A percentile compares a stretch with the other conserved stretches of the same genome.
Conservation (phyloP, 1,140 invertebrate species). For the Parapsyche elsis region DNA sequence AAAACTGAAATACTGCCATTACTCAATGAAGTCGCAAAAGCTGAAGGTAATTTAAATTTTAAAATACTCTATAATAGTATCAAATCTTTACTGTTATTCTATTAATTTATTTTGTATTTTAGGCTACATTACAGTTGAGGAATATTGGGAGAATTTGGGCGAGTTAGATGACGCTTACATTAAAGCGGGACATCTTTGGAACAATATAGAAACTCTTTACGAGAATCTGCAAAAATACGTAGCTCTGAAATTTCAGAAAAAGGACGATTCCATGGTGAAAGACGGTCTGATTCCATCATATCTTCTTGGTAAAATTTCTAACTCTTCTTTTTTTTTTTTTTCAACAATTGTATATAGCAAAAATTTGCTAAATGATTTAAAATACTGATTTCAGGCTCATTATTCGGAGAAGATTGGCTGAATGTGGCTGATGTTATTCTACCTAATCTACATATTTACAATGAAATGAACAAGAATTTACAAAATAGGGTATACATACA, state of each 20-base stretch:
- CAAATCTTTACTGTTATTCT: background rate
- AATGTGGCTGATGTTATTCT: slow-evolving; percentile 68
- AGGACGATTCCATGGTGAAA: slow-evolving; percentile 60
- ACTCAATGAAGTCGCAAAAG: slow-evolving; percentile 67
- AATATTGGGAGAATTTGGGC: slow-evolving; percentile 72
- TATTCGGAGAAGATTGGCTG: slow-evolving; percentile 72
- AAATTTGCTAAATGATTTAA: background rate
- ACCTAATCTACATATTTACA: slow-evolving; percentile 68
- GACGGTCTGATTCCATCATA: slow-evolving; percentile 67
- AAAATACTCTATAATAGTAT: background rate
- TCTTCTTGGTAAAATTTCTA: slow-evolving; percentile 67
- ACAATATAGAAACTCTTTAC: slow-evolving; percentile 67
- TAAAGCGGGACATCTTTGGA: slow-evolving; percentile 67
- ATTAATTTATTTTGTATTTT: slow-evolving; percentile 5
- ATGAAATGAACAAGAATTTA: slow-evolving; percentile 69
- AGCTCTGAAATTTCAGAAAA: slow-evolving; percentile 59
- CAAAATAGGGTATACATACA: slow-evolving; percentile 66
- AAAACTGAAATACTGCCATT: slow-evolving; percentile 68
- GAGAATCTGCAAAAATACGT: slow-evolving; percentile 69
- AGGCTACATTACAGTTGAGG: slow-evolving; percentile 62
- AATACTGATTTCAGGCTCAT: slow-evolving; percentile 63
- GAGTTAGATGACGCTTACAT: slow-evolving; percentile 68
- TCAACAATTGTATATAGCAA: background rate
- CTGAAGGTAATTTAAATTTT: slow-evolving; percentile 66
- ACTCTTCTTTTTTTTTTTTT: slow-evolving; percentile 7